phyloP scores from a whole-genome alignment of 2,888 invertebrate genomes.

The Linhomoeus sp. region DNA sequence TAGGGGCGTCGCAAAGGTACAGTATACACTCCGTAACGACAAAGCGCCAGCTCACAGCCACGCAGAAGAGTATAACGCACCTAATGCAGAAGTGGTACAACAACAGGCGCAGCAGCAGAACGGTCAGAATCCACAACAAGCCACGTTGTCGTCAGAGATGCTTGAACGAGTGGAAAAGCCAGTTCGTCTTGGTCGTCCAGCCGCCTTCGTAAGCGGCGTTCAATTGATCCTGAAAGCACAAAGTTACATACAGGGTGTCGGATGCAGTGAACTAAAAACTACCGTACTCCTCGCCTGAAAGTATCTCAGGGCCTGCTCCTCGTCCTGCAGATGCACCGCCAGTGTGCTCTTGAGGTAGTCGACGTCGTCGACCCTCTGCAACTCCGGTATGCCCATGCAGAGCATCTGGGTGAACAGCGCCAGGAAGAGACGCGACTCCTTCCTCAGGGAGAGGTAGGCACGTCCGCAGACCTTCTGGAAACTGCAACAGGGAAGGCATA shows the following conservation, averaged over 20 bases:
- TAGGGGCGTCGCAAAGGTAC: too few relatives aligned
- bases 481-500: too few relatives aligned
- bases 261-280: too few relatives aligned
- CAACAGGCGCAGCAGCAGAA: too few relatives aligned
- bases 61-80: too few relatives aligned
- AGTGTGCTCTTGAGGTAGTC: conserved; percentile 38
- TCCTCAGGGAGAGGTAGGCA: conserved; percentile 37
- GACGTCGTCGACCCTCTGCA: conserved; percentile 39
- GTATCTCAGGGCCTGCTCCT: neutral
- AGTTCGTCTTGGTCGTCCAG: conserved; percentile 43
- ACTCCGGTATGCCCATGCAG: conserved; percentile 41
- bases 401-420: conserved; percentile 42
- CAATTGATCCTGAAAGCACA: conserved; percentile 38
- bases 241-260: too few relatives aligned
- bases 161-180: conserved; percentile 42
- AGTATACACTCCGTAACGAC: too few relatives aligned
- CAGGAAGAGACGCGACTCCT: conserved; percentile 39
- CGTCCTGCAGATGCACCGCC: conserved; percentile 28
- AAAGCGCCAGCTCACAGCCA: too few relatives aligned
- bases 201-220: conserved; percentile 39
- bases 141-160: too few relatives aligned
- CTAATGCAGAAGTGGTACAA: too few relatives aligned
- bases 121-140: too few relatives aligned
- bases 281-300: too few relatives aligned
- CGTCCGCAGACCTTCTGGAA: conserved; percentile 39